Evolutionary conservation across 2,113 vertebrate species (phyloP), one percentile per base, ranked within the genome.

Genomic region (Onychorhynchus coronatus): DNA sequence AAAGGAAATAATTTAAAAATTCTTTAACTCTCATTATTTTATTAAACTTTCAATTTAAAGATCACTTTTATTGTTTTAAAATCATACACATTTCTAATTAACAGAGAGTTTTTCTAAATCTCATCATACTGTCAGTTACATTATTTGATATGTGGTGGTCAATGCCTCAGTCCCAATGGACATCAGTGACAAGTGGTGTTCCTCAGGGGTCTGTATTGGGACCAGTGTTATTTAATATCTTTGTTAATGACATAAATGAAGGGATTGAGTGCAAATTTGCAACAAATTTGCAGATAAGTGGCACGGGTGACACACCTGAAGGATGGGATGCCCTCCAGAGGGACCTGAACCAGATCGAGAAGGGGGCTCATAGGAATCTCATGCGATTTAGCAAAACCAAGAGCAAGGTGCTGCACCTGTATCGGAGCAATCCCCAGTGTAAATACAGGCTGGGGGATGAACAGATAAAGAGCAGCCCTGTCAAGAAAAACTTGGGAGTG

Each of bases 31-130:
- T 83, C 50, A 59, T 85, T 55, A 70, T 94, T 46, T 80, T 39
- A 82, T 85, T 85, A 87, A 94, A 93, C 37, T 89, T 97, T 89
- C 44, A 25, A 79, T 67, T 96, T 58, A 23, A 58, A 58, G 21
- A 96, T 86, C 18, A 68, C 3, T n/a, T 85, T 35, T 63, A 8
- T 19, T 92, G 37, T 55, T 25, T 41, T 49, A 49, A 88, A 73
- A 17, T 56, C 24, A 33, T 19, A 20, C 52, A 42, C 33, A 67
- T 44, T 85, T 68, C 24, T 53, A 68, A 52, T 37, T 74, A 66
- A 25, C n/a, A 74, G 16, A 39, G 23, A 75, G 8, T 28, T 46
- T 24, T 84, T 14, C 37, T 70, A 68, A 70, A 71, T 65, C 44
- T 75, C 25, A 9, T 55, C 7, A 11, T 33, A 31, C 30, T 85